Percentiles rank a stretch among this genome's conserved stretches.
Evolutionary conservation across 2,113 vertebrate species (phyloP).

Genomic region (Tapirus terrestris): DNA sequence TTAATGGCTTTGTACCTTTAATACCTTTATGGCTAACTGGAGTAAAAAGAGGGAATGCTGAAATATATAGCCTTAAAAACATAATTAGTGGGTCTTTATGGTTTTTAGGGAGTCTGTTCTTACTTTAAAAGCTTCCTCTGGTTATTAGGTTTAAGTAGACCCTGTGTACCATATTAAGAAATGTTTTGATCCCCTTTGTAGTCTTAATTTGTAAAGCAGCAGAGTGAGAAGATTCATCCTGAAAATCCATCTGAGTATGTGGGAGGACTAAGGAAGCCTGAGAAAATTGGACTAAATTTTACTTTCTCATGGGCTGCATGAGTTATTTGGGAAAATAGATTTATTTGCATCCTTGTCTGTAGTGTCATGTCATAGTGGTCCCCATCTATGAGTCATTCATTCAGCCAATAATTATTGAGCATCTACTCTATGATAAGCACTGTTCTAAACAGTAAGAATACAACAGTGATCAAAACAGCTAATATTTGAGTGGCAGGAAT

Average conservation of each 20-base stretch:
- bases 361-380: neutral
- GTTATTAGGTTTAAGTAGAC: conserved; percentile 12
- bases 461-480: neutral
- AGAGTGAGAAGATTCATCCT: neutral
- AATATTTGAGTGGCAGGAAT: neutral
- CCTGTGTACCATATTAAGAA: neutral
- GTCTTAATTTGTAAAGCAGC: conserved; percentile 24
- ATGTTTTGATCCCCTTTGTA: conserved; percentile 9
- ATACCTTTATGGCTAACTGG: neutral
- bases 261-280: neutral
- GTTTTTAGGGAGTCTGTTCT: neutral
- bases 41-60: neutral
- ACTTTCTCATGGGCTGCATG: neutral
- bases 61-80: conserved; percentile 43
- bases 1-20: neutral
- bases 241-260: neutral
- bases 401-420: neutral
- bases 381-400: neutral
- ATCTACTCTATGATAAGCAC: neutral
- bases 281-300: conserved; percentile 19
- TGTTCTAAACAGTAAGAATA: neutral
- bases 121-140: neutral
- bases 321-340: neutral
- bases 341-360: neutral
- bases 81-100: neutral